These are phyloP conservation scores for Caranx ignobilis DNA, from an alignment of 2,113 vertebrate species.

Conservation along the genomic window DNA sequence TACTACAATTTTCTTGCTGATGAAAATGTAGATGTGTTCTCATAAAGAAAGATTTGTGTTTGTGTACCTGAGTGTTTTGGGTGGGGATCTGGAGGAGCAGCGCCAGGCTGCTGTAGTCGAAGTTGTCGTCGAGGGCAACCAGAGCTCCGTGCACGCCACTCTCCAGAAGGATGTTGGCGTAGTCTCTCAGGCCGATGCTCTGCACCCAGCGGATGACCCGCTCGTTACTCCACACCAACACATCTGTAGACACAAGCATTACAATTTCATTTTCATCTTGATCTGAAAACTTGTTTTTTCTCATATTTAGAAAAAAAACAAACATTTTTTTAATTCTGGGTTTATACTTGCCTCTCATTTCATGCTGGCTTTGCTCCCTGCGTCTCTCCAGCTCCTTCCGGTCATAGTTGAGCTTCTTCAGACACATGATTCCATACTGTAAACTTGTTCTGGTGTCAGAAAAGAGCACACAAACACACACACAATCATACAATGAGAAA, in stretches of 20 bases:
- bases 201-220: constrained; percentile 98
- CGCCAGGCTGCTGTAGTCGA: constrained; percentile 98
- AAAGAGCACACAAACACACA: constrained; percentile 1
- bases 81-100: constrained; percentile 97
- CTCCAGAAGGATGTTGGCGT: constrained; percentile 95
- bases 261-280: neutral
- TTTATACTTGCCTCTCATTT: constrained; percentile 91
- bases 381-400: constrained; percentile 97
- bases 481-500: neutral
- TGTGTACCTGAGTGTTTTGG: constrained; percentile 90
- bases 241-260: constrained; percentile 81
- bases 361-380: constrained; percentile 95
- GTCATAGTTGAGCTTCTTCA: constrained; percentile 99
- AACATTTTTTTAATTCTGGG: neutral
- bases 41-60: neutral
- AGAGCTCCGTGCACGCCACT: constrained; percentile 97
- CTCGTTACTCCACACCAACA: constrained; percentile 98
- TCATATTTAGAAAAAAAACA: too few relatives aligned
- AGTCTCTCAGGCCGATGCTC: constrained; percentile 96
- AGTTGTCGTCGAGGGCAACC: constrained; percentile 96
- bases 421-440: constrained; percentile 98
- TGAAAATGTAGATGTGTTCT: too few relatives aligned
- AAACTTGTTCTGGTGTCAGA: constrained; percentile 93
- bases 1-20: neutral
- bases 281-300: neutral